Percentiles rank a stretch among this genome's conserved stretches.
Evolutionary conservation across 2,888 invertebrate species (phyloP).

Genomic region (Acleris laterana): DNA sequence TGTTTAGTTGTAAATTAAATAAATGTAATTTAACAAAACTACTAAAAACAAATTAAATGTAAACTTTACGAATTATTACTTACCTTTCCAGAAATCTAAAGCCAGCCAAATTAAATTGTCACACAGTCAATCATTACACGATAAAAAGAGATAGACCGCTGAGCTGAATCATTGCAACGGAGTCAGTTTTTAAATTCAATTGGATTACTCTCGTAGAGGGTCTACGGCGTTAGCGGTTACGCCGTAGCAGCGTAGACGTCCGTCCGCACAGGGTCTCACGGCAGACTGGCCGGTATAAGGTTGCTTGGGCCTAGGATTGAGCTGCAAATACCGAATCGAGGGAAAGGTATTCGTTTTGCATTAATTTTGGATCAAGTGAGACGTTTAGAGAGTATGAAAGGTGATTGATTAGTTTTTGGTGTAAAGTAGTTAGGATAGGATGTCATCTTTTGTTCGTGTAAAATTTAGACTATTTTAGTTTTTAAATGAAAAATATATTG

Average conservation of each 20-base stretch:
- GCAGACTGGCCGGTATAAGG: constrained; percentile 53
- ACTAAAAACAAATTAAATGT: too few species aligned
- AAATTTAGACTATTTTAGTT: too few species aligned
- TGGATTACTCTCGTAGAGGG: constrained; percentile 44
- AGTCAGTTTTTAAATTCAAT: constrained; percentile 47
- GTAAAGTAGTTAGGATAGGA: too few species aligned
- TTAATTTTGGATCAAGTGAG: constrained; percentile 29
- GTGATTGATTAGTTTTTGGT: constrained; percentile 25
- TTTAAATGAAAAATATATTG: too few species aligned
- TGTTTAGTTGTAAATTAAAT: too few species aligned
- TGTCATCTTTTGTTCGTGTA: too few species aligned
- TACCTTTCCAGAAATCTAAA: constrained; percentile 11
- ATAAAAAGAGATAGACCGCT: constrained; percentile 18
- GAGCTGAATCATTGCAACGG: constrained; percentile 37
- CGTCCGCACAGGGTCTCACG: constrained; percentile 52
- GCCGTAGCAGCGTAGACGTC: constrained; percentile 65
- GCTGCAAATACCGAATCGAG: constrained; percentile 22
- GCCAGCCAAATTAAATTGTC: constrained; percentile 9
- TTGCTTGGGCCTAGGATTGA: constrained; percentile 28
- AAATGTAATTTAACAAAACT: too few species aligned
- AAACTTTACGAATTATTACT: background rate
- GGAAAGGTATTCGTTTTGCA: constrained; percentile 32
- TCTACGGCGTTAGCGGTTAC: constrained; percentile 44
- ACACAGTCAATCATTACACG: constrained; percentile 20
- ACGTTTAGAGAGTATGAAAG: constrained; percentile 27